Evolutionary conservation across 2,797 vertebrate species (phyloP), one percentile per base, ranked within the genome.

Genomic region (Ctenopoma kingsleyae): DNA sequence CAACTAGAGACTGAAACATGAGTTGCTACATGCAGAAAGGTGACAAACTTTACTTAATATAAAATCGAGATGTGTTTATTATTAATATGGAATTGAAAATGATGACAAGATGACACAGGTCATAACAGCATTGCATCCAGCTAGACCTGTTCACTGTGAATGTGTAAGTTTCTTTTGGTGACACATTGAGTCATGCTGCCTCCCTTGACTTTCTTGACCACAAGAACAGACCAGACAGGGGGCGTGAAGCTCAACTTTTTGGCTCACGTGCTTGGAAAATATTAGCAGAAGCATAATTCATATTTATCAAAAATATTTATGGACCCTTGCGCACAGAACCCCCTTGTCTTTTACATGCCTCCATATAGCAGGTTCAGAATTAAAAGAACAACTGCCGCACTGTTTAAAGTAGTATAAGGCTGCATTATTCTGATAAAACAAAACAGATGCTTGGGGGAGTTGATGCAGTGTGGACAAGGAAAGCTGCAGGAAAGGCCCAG

Each of bases 241-340:
- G 56, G 69, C 44, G 9, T 23, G 68, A 53, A 72, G 57, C 40
- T 74, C 63, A 67, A 70, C 61, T 25, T 69, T 83, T 88, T 93
- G 92, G 91, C 91, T 83, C 78, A 64, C 40, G 2, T 74, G 54
- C 80, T 88, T 80, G 88, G 92, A 94, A 94, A 94, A 93, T 92
- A 93, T 94, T 92, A 92, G 87, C 72, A 58, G 71, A 87, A 72
- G 80, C 81, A 88, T 92, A 88, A 86, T 93, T 93, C 91, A 89
- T 86, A 89, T 87, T 78, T 90, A 89, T 92, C 78, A 86, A 89
- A 50, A 92, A 91, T 89, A 93, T 89, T 81, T 87, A 84, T 84
- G 54, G 59, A 78, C 41, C 59, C 66, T 44, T 69, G 67, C 72
- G 81, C 82, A 86, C 60, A 84, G 75, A 78, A 61, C 44, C 47